phyloP scores from a whole-genome alignment of 2,113 vertebrate genomes.

The Prionailurus viverrinus region DNA sequence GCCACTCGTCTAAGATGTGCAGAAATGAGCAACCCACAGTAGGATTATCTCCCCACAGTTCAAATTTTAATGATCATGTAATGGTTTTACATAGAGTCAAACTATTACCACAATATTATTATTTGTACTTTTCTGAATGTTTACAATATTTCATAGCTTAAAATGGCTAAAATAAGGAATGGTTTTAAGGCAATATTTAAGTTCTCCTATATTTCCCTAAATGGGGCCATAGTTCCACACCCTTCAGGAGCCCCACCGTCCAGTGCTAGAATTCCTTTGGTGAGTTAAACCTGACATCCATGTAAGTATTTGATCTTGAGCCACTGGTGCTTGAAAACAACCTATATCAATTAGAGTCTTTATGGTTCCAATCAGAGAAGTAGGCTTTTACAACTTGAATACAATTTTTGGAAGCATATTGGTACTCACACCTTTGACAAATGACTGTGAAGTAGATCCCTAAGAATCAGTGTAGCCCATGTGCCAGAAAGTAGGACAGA shows the following conservation, averaged over 20 bases:
- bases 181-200: not conserved
- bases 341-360: not conserved
- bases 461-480: not conserved
- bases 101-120: not conserved
- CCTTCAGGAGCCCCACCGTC: not conserved
- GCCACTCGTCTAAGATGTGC: not conserved
- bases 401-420: not conserved
- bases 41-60: not conserved
- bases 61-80: not conserved
- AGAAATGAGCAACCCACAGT: not conserved
- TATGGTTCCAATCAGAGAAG: not conserved
- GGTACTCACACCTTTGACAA: not conserved
- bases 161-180: not conserved
- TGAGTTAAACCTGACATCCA: not conserved
- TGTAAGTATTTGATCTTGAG: not conserved
- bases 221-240: not conserved
- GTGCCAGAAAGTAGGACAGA: not conserved
- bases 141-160: not conserved
- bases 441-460: not conserved
- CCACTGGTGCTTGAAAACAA: not conserved
- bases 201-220: not conserved
- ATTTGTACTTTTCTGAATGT: not conserved
- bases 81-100: not conserved
- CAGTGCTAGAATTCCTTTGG: not conserved
- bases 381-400: not conserved